phyloP scores from a whole-genome alignment of 2,888 invertebrate genomes.

The Oligia latruncula region DNA sequence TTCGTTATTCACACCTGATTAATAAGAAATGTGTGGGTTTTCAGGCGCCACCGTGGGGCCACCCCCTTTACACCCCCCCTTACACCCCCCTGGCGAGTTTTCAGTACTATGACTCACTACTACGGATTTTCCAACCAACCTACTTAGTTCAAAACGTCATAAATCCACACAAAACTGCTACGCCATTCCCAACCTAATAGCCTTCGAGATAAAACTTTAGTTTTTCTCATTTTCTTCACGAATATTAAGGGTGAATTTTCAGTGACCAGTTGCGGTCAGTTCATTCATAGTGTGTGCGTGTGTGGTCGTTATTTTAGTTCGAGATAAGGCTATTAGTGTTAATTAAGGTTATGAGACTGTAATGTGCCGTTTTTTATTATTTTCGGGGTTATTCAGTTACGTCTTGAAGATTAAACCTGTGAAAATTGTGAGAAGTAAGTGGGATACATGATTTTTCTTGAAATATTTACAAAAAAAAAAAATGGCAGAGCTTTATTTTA shows the following conservation, averaged over 20 bases:
- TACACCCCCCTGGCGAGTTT: slow-evolving; percentile 41
- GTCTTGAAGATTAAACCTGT: slow-evolving; percentile 62
- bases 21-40: slow-evolving; percentile 64
- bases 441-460: not conserved
- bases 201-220: slow-evolving; percentile 57
- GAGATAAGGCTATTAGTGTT: slow-evolving; percentile 51
- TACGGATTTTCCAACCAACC: slow-evolving; percentile 61
- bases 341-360: slow-evolving; percentile 64
- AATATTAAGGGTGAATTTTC: slow-evolving; percentile 63
- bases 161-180: slow-evolving; percentile 44
- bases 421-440: slow-evolving; percentile 60
- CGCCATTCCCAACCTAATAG: slow-evolving; percentile 51
- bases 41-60: slow-evolving; percentile 50
- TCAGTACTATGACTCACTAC: slow-evolving; percentile 64
- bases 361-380: slow-evolving; percentile 72
- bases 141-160: slow-evolving; percentile 42
- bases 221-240: slow-evolving; percentile 28
- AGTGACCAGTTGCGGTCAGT: slow-evolving; percentile 52
- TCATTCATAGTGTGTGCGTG: slow-evolving; percentile 66
- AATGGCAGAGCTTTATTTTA: not conserved
- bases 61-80: slow-evolving; percentile 12
- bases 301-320: slow-evolving; percentile 60
- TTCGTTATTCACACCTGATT: slow-evolving; percentile 68
- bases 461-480: slow-evolving; percentile 13
- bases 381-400: slow-evolving; percentile 63